phyloP scores from a whole-genome alignment of 2,888 invertebrate genomes.

The Apodemia hepburni region DNA sequence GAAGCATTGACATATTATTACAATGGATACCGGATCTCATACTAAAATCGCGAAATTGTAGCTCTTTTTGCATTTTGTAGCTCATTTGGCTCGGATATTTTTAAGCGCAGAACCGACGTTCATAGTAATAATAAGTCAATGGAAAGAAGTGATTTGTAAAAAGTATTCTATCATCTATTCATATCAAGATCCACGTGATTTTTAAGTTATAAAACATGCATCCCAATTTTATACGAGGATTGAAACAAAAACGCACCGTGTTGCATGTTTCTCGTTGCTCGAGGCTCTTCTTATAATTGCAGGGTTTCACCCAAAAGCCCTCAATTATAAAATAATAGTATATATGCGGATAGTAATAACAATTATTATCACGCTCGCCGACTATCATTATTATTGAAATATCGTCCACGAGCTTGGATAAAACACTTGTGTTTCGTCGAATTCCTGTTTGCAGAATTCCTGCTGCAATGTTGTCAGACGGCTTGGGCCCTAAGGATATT shows the following conservation, averaged over 20 bases:
- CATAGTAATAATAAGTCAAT: too few relatives aligned
- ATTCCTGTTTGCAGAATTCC: conserved; percentile 25
- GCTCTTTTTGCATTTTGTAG: too few relatives aligned
- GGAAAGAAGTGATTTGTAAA: neutral
- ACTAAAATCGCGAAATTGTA: too few relatives aligned
- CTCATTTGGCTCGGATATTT: too few relatives aligned
- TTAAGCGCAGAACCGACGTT: too few relatives aligned
- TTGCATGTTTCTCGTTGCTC: conserved; percentile 70
- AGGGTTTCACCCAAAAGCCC: conserved; percentile 77
- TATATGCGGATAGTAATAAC: conserved; percentile 80
- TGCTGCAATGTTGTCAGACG: conserved; percentile 18
- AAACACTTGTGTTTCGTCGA: conserved; percentile 58
- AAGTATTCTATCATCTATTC: neutral
- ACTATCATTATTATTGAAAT: conserved; percentile 76
- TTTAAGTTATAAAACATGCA: conserved; percentile 19
- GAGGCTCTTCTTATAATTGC: conserved; percentile 77
- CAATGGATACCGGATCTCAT: too few relatives aligned
- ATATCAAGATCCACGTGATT: conserved; percentile 5
- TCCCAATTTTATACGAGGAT: conserved; percentile 31
- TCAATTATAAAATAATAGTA: conserved; percentile 81
- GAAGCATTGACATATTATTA: too few relatives aligned
- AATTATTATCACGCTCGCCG: conserved; percentile 78
- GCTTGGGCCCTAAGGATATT: conserved; percentile 21
- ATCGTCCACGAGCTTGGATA: conserved; percentile 65
- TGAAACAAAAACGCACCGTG: conserved; percentile 34